Evolutionary conservation across 2,797 vertebrate species (phyloP).

Genomic region (Cichlasoma orientale): DNA sequence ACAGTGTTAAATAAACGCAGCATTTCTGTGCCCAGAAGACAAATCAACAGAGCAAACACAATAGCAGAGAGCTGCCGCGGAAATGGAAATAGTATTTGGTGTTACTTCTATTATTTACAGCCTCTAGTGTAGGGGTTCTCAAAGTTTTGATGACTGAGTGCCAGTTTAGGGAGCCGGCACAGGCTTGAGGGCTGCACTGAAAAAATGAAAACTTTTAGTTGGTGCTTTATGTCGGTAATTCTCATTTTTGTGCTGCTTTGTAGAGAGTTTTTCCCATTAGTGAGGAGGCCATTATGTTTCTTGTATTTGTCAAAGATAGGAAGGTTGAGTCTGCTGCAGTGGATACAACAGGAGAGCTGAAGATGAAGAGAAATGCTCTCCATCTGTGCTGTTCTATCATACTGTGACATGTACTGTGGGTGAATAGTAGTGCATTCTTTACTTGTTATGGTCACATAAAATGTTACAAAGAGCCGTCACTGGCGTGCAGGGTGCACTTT

Average conservation of each 20-base stretch:
- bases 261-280: neutral
- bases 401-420: neutral
- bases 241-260: neutral
- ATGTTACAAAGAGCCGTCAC: neutral
- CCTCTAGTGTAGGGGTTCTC: neutral
- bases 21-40: neutral
- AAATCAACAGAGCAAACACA: neutral
- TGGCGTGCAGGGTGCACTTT: neutral
- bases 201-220: neutral
- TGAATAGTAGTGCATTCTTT: neutral
- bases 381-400: neutral
- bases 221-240: neutral
- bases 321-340: neutral
- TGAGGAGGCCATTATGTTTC: neutral
- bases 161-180: neutral
- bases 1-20: neutral
- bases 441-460: neutral
- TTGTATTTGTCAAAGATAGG: neutral
- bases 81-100: neutral
- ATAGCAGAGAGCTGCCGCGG: neutral
- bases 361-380: neutral
- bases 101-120: neutral
- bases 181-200: neutral
- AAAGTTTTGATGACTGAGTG: conserved; percentile 1
- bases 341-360: neutral